Percentiles rank a stretch among this genome's conserved stretches.
Evolutionary conservation across 2,888 invertebrate species (phyloP).

Genomic region (Oxycera nigricornis): DNA sequence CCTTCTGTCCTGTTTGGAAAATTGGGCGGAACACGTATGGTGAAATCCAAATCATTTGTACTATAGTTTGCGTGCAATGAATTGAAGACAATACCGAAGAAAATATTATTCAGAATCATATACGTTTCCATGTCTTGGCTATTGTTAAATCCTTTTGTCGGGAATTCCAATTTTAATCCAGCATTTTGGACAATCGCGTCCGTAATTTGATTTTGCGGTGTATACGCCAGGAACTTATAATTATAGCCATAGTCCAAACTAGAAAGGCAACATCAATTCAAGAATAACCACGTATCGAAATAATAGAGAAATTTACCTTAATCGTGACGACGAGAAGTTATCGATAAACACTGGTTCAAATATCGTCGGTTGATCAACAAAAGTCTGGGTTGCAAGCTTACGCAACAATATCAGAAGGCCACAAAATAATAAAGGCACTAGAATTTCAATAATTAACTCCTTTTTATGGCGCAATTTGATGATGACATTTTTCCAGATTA

Average conservation of each 20-base stretch:
- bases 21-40: conserved; percentile 68
- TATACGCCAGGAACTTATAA: not conserved
- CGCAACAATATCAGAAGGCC: conserved; percentile 71
- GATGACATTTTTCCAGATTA: conserved; percentile 81
- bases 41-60: conserved; percentile 62
- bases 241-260: not conserved
- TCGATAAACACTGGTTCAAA: conserved; percentile 52
- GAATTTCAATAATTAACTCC: conserved; percentile 70
- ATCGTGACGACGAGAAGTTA: no score
- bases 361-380: conserved; percentile 36
- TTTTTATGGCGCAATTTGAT: conserved; percentile 73
- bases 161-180: not conserved
- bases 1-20: conserved; percentile 54
- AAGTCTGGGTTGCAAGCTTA: conserved; percentile 50
- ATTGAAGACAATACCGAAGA: conserved; percentile 3
- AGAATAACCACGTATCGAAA: no score
- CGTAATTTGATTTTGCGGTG: not conserved
- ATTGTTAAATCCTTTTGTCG: not conserved
- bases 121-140: not conserved
- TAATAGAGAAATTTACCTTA: no score
- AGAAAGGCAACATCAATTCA: no score
- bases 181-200: not conserved
- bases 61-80: not conserved
- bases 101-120: not conserved
- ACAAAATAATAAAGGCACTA: conserved; percentile 69